Base-by-base conservation (phyloP, 2,888 invertebrate species). In the Habroteleia sp. region DNA sequence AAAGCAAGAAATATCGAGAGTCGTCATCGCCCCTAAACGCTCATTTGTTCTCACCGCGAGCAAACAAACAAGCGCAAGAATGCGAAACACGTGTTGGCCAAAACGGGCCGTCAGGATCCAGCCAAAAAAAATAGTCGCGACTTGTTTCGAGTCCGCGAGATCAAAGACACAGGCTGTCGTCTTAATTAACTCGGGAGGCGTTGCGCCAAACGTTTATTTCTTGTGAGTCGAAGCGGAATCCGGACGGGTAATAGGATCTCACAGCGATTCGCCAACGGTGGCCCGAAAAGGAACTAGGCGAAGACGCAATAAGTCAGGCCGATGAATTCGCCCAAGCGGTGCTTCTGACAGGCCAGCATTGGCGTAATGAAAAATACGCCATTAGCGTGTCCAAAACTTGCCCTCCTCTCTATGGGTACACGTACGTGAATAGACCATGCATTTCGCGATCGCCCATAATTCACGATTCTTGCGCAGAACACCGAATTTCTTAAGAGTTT, bases 351-450 rank as follows among this genome's bases (percentile, higher is more conserved):
- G 68, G 31, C 20, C 33, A 58, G 27, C 63, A 74, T 65, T 65
- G 69, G 58, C 54, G 48, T 65, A 69, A 69, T 74, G 69, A 74
- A 69, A 74, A 74, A 69, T 74, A 60, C 52, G 41, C 75, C 71
- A 75, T 75, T 75, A 75, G 54, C 60, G 65, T 54, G 60, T 68
- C 46, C 29, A 65, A 71, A 71, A 50, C n/a, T n/a, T 58, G 50
- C 48, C 39, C 68, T 58, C 52, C n/a, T n/a, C n/a, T n/a, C 50
- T 50, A 29, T 41, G 42, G 10, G 37, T 29, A 25, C 54, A 25
- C 54, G 41, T 56, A 42, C 48, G 41, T 54, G 68, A 62, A 58
- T 63, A 52, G 50, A 48, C 33, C 50, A 14, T 37, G 33, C 6
- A 20, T 14, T 33, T 20, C 3, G 17, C 44, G 37, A n/a, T n/a